Percentiles rank a stretch among this genome's conserved stretches.
These are phyloP conservation scores for Scolopax rusticola DNA, from an alignment of 2,797 vertebrate genomes.

Conservation along the genomic window DNA sequence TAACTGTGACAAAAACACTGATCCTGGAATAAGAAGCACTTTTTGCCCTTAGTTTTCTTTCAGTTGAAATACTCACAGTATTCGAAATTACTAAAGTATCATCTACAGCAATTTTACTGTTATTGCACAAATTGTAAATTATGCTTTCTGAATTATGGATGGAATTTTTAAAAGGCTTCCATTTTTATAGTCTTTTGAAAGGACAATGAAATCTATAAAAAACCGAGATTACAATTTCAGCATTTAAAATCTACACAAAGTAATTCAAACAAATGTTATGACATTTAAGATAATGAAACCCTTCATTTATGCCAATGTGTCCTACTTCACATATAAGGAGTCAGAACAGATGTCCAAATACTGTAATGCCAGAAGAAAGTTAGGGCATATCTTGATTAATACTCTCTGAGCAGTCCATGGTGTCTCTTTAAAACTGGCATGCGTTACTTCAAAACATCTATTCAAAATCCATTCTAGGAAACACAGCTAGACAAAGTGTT, in stretches of 20 bases:
- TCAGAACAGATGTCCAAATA: constrained; percentile 85
- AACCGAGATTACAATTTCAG: constrained; percentile 78
- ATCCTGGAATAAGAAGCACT: constrained; percentile 67
- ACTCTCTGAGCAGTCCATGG: constrained; percentile 68
- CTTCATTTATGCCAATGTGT: constrained; percentile 80
- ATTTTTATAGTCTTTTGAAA: constrained; percentile 71
- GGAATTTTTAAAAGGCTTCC: constrained; percentile 68
- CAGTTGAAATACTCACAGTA: constrained; percentile 71
- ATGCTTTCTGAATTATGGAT: constrained; percentile 75
- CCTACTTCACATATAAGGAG: constrained; percentile 80
- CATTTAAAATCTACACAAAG: constrained; percentile 81
- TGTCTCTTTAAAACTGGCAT: constrained; percentile 80
- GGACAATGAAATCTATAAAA: constrained; percentile 80
- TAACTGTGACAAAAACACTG: constrained; percentile 63
- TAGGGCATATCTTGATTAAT: constrained; percentile 82
- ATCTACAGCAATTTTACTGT: constrained; percentile 65
- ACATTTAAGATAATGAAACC: constrained; percentile 86
- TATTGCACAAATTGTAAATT: constrained; percentile 76
- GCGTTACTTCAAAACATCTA: constrained; percentile 76
- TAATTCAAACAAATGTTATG: constrained; percentile 87
- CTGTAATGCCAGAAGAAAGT: constrained; percentile 82
- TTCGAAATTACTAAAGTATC: constrained; percentile 69
- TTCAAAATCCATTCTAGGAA: constrained; percentile 80
- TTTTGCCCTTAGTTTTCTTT: constrained; percentile 69
- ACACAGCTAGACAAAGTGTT: constrained; percentile 77